phyloP scores from a whole-genome alignment of 2,888 invertebrate genomes.

The Tetramorium bicarinatum region DNA sequence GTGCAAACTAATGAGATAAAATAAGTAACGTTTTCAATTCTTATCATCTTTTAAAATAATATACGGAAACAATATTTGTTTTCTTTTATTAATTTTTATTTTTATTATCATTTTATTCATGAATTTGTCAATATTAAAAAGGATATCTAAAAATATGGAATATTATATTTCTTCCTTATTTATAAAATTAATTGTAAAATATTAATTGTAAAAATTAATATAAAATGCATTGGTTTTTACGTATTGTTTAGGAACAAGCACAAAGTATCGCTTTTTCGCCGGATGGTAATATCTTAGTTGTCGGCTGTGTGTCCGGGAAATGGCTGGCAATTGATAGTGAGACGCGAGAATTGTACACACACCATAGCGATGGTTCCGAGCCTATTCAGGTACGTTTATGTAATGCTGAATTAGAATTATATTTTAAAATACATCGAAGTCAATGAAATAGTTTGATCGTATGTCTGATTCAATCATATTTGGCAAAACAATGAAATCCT shows the following conservation, averaged over 20 bases:
- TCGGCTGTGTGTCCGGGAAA: conserved; percentile 92
- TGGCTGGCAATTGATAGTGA: conserved; percentile 95
- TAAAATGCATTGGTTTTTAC: not conserved
- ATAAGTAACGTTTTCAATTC: not conserved
- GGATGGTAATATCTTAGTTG: conserved; percentile 92
- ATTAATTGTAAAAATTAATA: not conserved
- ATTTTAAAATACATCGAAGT: not conserved
- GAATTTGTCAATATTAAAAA: not conserved
- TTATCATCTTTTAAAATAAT: not conserved
- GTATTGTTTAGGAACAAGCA: conserved; percentile 90
- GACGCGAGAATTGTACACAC: conserved; percentile 91
- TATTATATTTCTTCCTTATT: not conserved
- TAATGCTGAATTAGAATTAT: not conserved
- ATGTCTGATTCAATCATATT: not conserved
- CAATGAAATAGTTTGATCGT: not conserved
- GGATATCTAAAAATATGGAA: not conserved
- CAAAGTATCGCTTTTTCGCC: conserved; percentile 94
- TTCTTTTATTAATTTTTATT: not conserved
- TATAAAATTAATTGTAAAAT: conserved; percentile 6
- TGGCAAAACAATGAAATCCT: not conserved
- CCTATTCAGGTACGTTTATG: conserved; percentile 86
- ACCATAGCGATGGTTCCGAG: conserved; percentile 90
- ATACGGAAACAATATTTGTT: not conserved
- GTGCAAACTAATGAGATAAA: not conserved
- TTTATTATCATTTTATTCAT: not conserved